Base-by-base conservation (phyloP, 2,888 invertebrate species). In the Polymixis lichenea region DNA sequence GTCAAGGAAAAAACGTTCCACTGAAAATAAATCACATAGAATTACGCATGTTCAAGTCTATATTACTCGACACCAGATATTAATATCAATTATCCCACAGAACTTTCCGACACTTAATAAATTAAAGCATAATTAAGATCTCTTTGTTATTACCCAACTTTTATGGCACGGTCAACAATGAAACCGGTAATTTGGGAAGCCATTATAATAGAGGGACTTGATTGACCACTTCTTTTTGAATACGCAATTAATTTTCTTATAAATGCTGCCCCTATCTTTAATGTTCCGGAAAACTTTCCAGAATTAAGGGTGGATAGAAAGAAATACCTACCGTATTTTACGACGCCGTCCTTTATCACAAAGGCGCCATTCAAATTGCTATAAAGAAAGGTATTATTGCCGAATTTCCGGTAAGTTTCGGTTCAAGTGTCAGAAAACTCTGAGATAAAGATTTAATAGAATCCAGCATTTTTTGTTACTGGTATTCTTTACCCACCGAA, bases 81-180 rank as follows among this genome's bases (percentile, higher is more conserved):
- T 73, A 71, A 85, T 78, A 82, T 64, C 62, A 82, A 75, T 83
- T 82, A 80, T 49, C 2, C 7, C 2, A 15, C 17, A 60, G 56
- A 68, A 72, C 61, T 74, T 82, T 69, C 61, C 28, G 13, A 61
- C 67, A 73, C 60, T 76, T 66, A 67, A 65, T 75, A 53, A 53
- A 53, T 56, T 64, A 64, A 65, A 38, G 67, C 68, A 66, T 81
- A 84, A 84, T 87, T 82, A 81, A 77, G 64, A 80, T 68, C 72
- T 78, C 73, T 82, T 84, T 72, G 73, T 74, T 79, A 72, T 78
- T 72, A n/a, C 60, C 71, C 32, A 75, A 64, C 71, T 77, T 85
- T 84, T 78, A 84, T 71, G 71, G 65, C 70, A 58, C 22, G n/a
- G 73, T 73, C 55, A 65, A 83, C 71, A 80, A 75, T 65, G 75